These are phyloP conservation scores for Chydorus sphaericus DNA, from an alignment of 2,888 invertebrate genomes.

Conservation along the genomic window DNA sequence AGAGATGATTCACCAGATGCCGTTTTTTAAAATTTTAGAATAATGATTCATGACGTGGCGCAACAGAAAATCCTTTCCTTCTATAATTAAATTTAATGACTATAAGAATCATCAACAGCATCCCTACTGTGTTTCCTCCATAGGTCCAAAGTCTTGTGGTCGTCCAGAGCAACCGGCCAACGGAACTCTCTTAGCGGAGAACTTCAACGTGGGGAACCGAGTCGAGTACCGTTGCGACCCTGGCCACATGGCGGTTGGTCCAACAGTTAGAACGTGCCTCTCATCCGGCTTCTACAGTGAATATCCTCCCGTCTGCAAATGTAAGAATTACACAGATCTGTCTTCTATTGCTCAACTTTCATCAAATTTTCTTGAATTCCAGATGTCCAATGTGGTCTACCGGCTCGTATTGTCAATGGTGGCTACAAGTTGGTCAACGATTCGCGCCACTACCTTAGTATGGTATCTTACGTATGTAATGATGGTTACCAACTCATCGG, in stretches of 20 bases:
- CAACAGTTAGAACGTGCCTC: constrained; percentile 63
- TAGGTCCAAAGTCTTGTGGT: constrained; percentile 80
- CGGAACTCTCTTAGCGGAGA: constrained; percentile 64
- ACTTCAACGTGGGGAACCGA: constrained; percentile 63
- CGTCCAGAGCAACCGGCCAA: constrained; percentile 85
- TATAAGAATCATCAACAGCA: not conserved
- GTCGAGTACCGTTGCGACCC: constrained; percentile 73
- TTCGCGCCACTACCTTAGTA: constrained; percentile 72
- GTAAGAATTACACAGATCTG: constrained; percentile 51
- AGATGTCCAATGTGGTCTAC: constrained; percentile 81
- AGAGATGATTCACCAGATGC: constrained; percentile 34
- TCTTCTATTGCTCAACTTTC: not conserved
- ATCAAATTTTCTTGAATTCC: constrained; percentile 16
- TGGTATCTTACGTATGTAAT: constrained; percentile 68
- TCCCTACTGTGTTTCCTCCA: constrained; percentile 15
- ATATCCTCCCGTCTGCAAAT: constrained; percentile 83
- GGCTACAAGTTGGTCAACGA: constrained; percentile 64
- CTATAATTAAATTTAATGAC: not conserved
- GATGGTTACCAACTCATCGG: constrained; percentile 73
- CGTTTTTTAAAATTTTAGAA: not conserved
- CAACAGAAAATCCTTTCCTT: not conserved
- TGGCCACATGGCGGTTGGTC: constrained; percentile 75
- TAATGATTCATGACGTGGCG: not conserved
- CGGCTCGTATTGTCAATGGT: constrained; percentile 71
- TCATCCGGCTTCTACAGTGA: constrained; percentile 88